Evolutionary conservation across 2,888 invertebrate species (phyloP).

Genomic region (Entomobrya multifasciata): DNA sequence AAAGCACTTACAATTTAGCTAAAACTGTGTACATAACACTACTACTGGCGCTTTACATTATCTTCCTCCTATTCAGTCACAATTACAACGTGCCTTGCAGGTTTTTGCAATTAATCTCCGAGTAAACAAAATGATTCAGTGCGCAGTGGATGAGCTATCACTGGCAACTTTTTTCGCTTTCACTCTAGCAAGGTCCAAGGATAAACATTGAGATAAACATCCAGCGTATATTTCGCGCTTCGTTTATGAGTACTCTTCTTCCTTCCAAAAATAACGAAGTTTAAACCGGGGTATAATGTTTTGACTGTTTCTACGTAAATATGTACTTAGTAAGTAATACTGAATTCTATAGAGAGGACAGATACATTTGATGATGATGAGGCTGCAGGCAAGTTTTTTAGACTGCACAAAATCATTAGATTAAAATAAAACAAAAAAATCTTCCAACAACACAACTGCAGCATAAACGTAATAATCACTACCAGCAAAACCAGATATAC

Average conservation of each 20-base stretch:
- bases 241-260: too few relatives aligned
- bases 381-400: not conserved
- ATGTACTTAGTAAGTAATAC: too few relatives aligned
- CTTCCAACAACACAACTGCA: not conserved
- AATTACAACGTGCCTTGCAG: slow-evolving; percentile 42
- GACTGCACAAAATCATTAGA: not conserved
- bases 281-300: too few relatives aligned
- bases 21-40: not conserved
- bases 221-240: too few relatives aligned
- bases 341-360: not conserved
- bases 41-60: not conserved
- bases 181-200: too few relatives aligned
- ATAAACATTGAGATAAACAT: too few relatives aligned
- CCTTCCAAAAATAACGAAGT: too few relatives aligned
- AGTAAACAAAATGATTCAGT: slow-evolving; percentile 45
- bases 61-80: not conserved
- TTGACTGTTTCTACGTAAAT: too few relatives aligned
- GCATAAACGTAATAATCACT: too few relatives aligned
- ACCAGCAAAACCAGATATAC: too few relatives aligned
- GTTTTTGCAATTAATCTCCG: slow-evolving; percentile 54
- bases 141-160: not conserved
- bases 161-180: too few relatives aligned
- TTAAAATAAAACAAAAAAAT: not conserved
- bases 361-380: not conserved
- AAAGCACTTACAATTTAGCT: not conserved